Base-by-base conservation (phyloP, 1,140 invertebrate species). In the Caerostris extrusa region DNA sequence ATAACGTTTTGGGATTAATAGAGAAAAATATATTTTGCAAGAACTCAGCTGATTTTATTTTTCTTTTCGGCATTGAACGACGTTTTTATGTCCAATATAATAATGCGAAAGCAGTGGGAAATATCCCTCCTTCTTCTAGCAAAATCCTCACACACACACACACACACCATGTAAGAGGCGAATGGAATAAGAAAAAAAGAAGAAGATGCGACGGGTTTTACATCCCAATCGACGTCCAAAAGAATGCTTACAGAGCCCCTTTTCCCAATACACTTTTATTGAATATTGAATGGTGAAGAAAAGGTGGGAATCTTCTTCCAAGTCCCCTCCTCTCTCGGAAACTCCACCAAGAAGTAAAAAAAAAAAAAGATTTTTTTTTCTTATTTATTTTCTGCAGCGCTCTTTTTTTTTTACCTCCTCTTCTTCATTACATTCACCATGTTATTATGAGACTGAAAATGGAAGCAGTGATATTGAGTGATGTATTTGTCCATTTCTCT, bases 71-170 rank as follows among this genome's bases (percentile, higher is more conserved):
- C 7, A 57, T 7, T 12, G 81, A 83, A 83, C 53, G 81, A 5
- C 14, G 81, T 56, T 19, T 83, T 83, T 83, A 83, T 57, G 81
- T 83, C 81, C 81, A 58, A 57, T 83, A 83, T 83, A 83, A 83
- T 83, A 83, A 57, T 19, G 55, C 7, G 56, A 83, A 83, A 57
- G 56, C 14, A 77, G 14, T 57, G 14, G 81, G 7, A 83, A 83
- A 17, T 83, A 56, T 19, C n/a, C 55, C n/a, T 77, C 55, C 10
- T 5, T 3, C 5, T 34, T 34, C 34, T 34, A 34, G 7, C 7
- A 17, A 53, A 83, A 56, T 83, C 81, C n/a, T 17, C 81, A 3
- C 56, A 50, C 5, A 14, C 8, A 7, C 8, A 7, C 69, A 77
- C 34, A 34, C 5, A 34, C 34, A 7, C 34, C 5, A 17, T 19